phyloP scores from a whole-genome alignment of 2,113 vertebrate species.

The Ammodytes dubius region DNA sequence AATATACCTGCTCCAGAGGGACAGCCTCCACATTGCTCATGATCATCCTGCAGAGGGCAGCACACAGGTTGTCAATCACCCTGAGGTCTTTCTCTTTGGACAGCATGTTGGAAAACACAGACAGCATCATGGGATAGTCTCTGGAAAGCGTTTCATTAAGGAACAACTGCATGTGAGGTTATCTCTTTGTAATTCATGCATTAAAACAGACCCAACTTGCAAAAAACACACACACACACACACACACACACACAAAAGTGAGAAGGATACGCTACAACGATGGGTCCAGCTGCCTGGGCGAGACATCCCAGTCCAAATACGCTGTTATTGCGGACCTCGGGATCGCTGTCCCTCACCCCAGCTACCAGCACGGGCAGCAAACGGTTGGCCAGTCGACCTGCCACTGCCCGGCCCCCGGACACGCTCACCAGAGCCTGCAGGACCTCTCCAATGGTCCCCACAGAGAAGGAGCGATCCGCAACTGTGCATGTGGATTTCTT shows the following conservation, averaged over 20 bases:
- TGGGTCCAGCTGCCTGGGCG: conserved; percentile 85
- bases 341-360: conserved; percentile 82
- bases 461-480: conserved; percentile 90
- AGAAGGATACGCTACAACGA: conserved; percentile 85
- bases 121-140: conserved; percentile 88
- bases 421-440: conserved; percentile 82
- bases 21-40: conserved; percentile 82
- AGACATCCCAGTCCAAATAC: conserved; percentile 90
- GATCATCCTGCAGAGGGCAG: conserved; percentile 90
- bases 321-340: conserved; percentile 91
- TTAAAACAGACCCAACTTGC: neutral
- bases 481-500: conserved; percentile 88
- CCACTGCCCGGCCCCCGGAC: conserved; percentile 71
- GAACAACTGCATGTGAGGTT: conserved; percentile 25
- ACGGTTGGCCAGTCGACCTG: conserved; percentile 85
- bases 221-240: neutral
- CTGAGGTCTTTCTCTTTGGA: conserved; percentile 83
- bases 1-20: conserved; percentile 88
- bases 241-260: neutral
- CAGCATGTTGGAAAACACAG: conserved; percentile 87
- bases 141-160: conserved; percentile 75
- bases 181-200: neutral
- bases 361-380: conserved; percentile 86
- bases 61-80: conserved; percentile 92
- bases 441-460: conserved; percentile 88